Evolutionary conservation across 2,113 vertebrate genomes (phyloP).

Genomic region (Myotis lucifugus): DNA sequence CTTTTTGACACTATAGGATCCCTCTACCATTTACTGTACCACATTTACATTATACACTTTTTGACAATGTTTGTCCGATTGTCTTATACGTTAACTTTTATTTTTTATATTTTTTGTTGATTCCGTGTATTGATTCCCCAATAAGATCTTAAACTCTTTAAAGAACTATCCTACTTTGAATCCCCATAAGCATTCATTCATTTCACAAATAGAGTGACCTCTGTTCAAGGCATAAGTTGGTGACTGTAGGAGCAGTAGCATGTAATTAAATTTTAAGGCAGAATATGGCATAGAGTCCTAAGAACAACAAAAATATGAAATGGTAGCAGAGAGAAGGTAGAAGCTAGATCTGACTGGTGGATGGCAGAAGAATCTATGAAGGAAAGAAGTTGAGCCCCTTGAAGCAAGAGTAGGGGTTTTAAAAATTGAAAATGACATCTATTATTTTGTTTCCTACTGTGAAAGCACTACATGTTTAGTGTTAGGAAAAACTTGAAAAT

Average conservation of each 20-base stretch:
- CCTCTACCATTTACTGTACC: not conserved
- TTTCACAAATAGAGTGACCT: not conserved
- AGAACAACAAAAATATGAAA: not conserved
- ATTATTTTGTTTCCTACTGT: not conserved
- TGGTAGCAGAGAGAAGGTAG: not conserved
- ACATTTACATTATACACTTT: not conserved
- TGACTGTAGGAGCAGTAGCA: not conserved
- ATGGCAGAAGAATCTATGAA: not conserved
- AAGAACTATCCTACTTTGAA: not conserved
- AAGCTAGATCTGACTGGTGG: not conserved
- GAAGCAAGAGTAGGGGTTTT: not conserved
- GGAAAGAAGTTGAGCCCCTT: not conserved
- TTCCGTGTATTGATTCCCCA: not conserved
- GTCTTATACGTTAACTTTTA: not conserved
- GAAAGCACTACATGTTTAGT: not conserved
- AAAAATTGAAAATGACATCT: constrained; percentile 14
- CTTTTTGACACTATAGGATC: not conserved
- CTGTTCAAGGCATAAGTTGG: not conserved
- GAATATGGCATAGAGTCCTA: not conserved
- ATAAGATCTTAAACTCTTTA: constrained; percentile 2
- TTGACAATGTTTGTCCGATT: not conserved
- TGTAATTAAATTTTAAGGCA: not conserved
- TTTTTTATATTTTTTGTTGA: not conserved
- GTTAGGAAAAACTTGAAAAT: constrained; percentile 12
- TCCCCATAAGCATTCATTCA: not conserved